Conservation (phyloP, 2,113 vertebrate genomes). For the Lophochroa leadbeateri region DNA sequence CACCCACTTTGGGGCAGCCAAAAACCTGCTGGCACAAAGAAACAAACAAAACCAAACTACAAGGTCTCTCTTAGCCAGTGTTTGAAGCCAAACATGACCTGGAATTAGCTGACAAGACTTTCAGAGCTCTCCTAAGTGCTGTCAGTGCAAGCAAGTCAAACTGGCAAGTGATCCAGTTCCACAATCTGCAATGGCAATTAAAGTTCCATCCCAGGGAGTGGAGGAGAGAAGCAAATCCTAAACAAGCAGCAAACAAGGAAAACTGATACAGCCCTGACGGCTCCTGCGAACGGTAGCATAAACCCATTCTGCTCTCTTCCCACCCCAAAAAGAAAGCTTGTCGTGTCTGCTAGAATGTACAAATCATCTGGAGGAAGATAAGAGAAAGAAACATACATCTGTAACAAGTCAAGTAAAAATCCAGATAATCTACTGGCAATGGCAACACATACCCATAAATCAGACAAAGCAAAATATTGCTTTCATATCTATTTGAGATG, state of each 20-base stretch:
- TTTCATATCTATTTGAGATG: background rate
- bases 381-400: background rate
- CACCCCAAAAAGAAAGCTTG: background rate
- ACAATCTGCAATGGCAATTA: background rate
- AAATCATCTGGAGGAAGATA: constrained; percentile 13
- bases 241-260: background rate
- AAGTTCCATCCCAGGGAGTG: background rate
- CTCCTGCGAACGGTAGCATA: background rate
- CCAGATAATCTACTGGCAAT: constrained; percentile 26
- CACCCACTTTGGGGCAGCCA: background rate
- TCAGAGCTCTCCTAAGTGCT: background rate
- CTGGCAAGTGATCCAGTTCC: background rate
- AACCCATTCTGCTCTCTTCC: background rate
- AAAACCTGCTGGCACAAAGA: background rate
- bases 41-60: background rate
- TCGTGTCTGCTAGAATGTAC: background rate
- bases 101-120: background rate
- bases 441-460: background rate
- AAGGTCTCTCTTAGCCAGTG: no score
- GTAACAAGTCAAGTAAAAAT: constrained; percentile 9
- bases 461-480: constrained; percentile 33
- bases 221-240: background rate
- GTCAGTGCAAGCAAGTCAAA: background rate
- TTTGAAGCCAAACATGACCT: background rate
- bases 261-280: background rate